phyloP scores from a whole-genome alignment of 2,888 invertebrate species.

The Drosophila colorata region DNA sequence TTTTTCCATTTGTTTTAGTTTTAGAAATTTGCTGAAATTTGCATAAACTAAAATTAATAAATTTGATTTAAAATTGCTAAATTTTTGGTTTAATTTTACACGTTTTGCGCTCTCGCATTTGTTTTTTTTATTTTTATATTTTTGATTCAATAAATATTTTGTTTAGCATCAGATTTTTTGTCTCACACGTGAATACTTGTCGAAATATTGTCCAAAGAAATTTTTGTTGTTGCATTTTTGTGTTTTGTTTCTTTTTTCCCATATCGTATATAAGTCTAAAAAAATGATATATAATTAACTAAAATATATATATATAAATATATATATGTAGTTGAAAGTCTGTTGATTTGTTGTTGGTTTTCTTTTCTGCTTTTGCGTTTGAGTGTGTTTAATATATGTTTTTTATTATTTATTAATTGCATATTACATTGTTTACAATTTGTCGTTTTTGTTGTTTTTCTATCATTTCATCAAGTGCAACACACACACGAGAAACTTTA shows the following conservation, averaged over 20 bases:
- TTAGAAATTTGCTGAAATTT: slow-evolving; percentile 39
- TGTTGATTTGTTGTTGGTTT: slow-evolving; percentile 32
- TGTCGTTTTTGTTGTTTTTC: slow-evolving; percentile 31
- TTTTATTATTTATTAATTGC: slow-evolving; percentile 49
- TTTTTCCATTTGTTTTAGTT: slow-evolving; percentile 23
- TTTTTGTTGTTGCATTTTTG: slow-evolving; percentile 63
- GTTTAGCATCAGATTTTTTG: slow-evolving; percentile 40
- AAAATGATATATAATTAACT: slow-evolving; percentile 45
- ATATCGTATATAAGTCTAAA: slow-evolving; percentile 39
- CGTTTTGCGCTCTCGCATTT: slow-evolving; percentile 63
- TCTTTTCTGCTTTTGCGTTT: slow-evolving; percentile 23
- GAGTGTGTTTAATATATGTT: slow-evolving; percentile 29
- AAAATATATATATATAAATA: slow-evolving; percentile 20
- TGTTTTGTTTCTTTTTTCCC: slow-evolving; percentile 28
- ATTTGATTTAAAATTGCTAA: slow-evolving; percentile 81
- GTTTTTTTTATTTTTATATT: slow-evolving; percentile 27
- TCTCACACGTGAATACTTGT: slow-evolving; percentile 76
- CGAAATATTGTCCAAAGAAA: slow-evolving; percentile 81
- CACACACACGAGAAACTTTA: slow-evolving; percentile 60
- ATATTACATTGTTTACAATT: slow-evolving; percentile 65
- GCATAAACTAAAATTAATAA: slow-evolving; percentile 73
- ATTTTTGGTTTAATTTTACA: slow-evolving; percentile 80
- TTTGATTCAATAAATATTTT: slow-evolving; percentile 53
- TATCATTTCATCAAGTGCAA: slow-evolving; percentile 48
- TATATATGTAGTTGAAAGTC: slow-evolving; percentile 46